Base-by-base conservation (phyloP, 2,797 vertebrate species). In the Propithecus deckenii region DNA sequence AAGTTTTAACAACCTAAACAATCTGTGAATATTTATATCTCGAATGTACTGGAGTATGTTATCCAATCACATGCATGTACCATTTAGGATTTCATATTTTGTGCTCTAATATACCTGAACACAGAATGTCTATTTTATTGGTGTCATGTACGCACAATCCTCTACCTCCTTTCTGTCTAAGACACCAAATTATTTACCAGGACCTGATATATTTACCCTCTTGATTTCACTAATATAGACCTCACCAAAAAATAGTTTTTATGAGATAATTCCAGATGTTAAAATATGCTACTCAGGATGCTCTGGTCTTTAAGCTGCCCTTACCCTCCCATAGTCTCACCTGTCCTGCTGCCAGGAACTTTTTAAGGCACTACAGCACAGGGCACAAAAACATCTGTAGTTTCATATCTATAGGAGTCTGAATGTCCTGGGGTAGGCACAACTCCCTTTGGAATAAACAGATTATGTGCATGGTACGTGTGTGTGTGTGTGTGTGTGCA, bases 361-460 rank as follows among this genome's bases (percentile, higher is more conserved):
- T 65, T 79, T 35, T 46, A 65, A 57, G 30, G 2, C 55, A 55
- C 4, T 32, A 7, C 8, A 91, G 30, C 11, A 63, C 10, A 72
- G 38, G 2, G 23, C 9, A 63, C 0, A 38, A 28, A 18, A 48
- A 3, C 22, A 32, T n/a, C 22, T 72, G 1, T 11, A 61, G 7
- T n/a, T 41, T 79, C 18, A 35, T 17, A 74, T 25, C 10, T 12
- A 28, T 4, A 67, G 7, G 18, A 43, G 22, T 59, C 50, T 48
- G 7, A 4, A 69, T 18, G 10, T 7, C 2, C 4, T 23, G 20
- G 1, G 17, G 5, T 12, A 17, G 50, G 12, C 17, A n/a, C 30
- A 87, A 23, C 2, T 0, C 2, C 5, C 32, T 5, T 7, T 20
- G 11, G 20, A 63, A 63, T 46, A 55, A 88, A 38, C 12, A 81